These are phyloP conservation scores for Callipepla squamata DNA, from an alignment of 2,113 vertebrate genomes.

Conservation along the genomic window DNA sequence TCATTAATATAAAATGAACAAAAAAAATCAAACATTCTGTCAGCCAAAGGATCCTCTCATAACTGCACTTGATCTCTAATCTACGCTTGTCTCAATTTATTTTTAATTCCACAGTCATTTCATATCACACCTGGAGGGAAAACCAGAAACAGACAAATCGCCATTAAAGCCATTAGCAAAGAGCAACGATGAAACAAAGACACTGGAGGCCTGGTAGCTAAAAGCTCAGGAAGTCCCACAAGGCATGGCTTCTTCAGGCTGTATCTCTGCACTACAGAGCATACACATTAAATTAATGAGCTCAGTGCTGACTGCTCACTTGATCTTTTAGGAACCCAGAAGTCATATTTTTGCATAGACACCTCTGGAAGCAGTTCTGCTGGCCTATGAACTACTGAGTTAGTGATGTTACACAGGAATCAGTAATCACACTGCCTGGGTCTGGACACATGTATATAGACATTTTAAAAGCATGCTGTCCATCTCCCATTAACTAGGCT, in stretches of 20 bases:
- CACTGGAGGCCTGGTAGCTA: not conserved
- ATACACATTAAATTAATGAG: not conserved
- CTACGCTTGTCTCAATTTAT: not conserved
- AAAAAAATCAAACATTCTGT: not conserved
- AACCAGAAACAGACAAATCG: not conserved
- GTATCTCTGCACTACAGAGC: not conserved
- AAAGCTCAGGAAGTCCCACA: not conserved
- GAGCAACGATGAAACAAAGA: not conserved
- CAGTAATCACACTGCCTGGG: not conserved
- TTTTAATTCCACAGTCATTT: slow-evolving; percentile 3
- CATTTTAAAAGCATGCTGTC: not conserved
- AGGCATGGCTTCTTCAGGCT: not conserved
- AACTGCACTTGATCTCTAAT: not conserved
- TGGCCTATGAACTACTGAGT: not conserved
- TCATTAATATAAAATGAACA: not conserved
- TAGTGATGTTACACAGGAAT: not conserved
- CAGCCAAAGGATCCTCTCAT: not conserved
- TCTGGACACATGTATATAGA: not conserved
- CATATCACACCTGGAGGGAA: not conserved
- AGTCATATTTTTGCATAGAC: not conserved
- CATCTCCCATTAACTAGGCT: not conserved
- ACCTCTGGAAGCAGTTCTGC: not conserved
- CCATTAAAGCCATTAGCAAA: not conserved
- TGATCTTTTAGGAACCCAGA: not conserved
- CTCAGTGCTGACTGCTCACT: not conserved